Percentiles rank a stretch among this genome's conserved stretches.
These are phyloP conservation scores for Neofelis nebulosa DNA, from an alignment of 2,113 vertebrate genomes.

Conservation along the genomic window DNA sequence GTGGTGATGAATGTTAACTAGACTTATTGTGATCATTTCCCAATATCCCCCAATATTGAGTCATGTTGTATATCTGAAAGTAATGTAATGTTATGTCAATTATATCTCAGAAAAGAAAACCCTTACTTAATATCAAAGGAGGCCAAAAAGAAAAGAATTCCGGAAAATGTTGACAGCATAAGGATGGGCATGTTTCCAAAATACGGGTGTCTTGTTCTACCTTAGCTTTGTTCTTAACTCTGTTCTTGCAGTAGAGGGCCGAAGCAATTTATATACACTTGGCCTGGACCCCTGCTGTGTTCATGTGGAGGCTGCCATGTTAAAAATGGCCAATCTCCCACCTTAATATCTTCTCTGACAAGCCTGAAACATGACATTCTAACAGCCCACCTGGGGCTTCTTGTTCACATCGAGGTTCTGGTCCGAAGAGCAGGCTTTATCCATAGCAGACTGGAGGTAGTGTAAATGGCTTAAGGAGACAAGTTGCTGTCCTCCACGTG, in stretches of 20 bases:
- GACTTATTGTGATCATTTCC: not conserved
- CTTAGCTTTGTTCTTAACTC: not conserved
- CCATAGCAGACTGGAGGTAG: not conserved
- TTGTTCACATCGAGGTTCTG: not conserved
- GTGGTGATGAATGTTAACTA: not conserved
- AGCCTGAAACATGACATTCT: not conserved
- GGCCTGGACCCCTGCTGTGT: not conserved
- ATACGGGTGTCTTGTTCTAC: not conserved
- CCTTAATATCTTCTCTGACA: not conserved
- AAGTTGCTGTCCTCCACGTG: not conserved
- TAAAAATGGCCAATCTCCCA: not conserved
- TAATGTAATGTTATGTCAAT: not conserved
- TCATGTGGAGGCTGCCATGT: not conserved
- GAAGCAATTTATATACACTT: not conserved
- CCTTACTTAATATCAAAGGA: not conserved
- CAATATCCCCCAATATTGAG: not conserved
- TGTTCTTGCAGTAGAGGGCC: not conserved
- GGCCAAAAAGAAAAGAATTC: conserved; percentile 1
- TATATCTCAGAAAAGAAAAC: not conserved
- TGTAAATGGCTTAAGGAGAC: not conserved
- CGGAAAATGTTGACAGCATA: not conserved
- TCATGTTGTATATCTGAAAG: not conserved
- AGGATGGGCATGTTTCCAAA: not conserved
- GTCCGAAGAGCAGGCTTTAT: not conserved
- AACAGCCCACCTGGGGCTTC: not conserved